Base-by-base conservation (phyloP, 2,888 invertebrate genomes). In the Anthophora plumipes region DNA sequence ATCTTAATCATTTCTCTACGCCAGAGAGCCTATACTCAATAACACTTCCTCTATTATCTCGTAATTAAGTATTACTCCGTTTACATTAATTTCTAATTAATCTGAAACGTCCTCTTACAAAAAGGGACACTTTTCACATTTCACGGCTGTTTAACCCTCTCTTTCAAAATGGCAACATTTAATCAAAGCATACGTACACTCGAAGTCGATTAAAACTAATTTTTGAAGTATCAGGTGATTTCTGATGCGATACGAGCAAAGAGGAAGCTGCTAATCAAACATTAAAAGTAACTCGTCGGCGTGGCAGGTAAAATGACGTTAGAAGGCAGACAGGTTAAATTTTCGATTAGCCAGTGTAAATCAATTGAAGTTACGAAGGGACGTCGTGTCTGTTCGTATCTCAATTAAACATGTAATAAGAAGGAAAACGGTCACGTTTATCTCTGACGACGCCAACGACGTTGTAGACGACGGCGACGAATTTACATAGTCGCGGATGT, bases 371-470 rank as follows among this genome's bases (percentile, higher is more conserved):
- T 2, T 25, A 12, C 31, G 22, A 17, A 7, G 17, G 11, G 22
- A 67, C 14, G 52, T 25, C 52, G 9, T 25, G 52, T 50, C 66
- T 54, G 52, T 6, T 71, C 60, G 68, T n/a, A 46, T 60, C 50
- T 39, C 71, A 71, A 77, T 77, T 77, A 75, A 68, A 46, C 46
- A n/a, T 39, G 48, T 43, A 55, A 63, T 63, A 68, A 68, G 73
- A 75, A 61, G 71, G 48, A 17, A 41, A 59, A 54, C 63, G 76
- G 76, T 48, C 57, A 20, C 50, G 17, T 61, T 75, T 31, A 50
- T n/a, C 46, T 17, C 7, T 8, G 17, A 17, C 6, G 25, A 20
- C 31, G 60, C 31, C 17, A 11, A 25, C 52, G 60, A 14, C 41
- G 31, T n/a, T 17, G 9, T n/a, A 25, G 57, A 17, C 25, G 22